A percentile compares a stretch with the other conserved stretches of the same genome.
These are phyloP conservation scores for Sebastolobus altivelis DNA, from an alignment of 2,797 vertebrate species.

Conservation along the genomic window DNA sequence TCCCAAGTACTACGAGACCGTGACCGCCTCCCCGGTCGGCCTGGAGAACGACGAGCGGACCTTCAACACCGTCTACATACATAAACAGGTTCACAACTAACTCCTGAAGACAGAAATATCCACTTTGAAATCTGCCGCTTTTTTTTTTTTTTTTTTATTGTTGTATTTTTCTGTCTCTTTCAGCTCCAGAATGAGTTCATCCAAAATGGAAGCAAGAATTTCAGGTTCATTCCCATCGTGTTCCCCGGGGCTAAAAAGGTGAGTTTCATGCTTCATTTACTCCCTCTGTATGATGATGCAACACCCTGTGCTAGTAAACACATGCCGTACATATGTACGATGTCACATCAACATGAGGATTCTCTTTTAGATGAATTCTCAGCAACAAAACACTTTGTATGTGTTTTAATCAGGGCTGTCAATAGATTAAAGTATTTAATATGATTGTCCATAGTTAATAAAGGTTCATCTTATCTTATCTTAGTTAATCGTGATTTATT, in stretches of 20 bases:
- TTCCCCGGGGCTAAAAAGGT: conserved; percentile 88
- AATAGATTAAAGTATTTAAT: too few relatives aligned
- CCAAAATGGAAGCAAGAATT: conserved; percentile 89
- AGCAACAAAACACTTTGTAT: too few relatives aligned
- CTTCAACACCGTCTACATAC: conserved; percentile 88
- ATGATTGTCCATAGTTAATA: too few relatives aligned
- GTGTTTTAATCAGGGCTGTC: too few relatives aligned
- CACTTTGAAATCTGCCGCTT: neutral
- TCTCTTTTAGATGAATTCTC: neutral
- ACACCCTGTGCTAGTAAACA: neutral
- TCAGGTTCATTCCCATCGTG: conserved; percentile 88
- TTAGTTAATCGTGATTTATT: too few relatives aligned
- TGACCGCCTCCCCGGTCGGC: conserved; percentile 74
- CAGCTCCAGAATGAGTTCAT: conserved; percentile 90
- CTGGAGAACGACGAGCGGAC: conserved; percentile 86
- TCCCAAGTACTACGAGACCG: conserved; percentile 87
- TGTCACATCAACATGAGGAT: neutral
- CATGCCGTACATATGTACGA: too few relatives aligned
- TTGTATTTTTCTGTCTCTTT: neutral
- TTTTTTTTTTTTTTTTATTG: too few relatives aligned
- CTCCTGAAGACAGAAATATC: neutral
- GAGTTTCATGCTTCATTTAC: neutral
- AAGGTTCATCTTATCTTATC: too few relatives aligned
- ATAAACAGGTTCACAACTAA: conserved; percentile 82
- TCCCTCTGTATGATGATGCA: neutral